Percentiles rank a stretch among this genome's conserved stretches.
phyloP scores from a whole-genome alignment of 2,113 vertebrate species.

The Arizona elegans region DNA sequence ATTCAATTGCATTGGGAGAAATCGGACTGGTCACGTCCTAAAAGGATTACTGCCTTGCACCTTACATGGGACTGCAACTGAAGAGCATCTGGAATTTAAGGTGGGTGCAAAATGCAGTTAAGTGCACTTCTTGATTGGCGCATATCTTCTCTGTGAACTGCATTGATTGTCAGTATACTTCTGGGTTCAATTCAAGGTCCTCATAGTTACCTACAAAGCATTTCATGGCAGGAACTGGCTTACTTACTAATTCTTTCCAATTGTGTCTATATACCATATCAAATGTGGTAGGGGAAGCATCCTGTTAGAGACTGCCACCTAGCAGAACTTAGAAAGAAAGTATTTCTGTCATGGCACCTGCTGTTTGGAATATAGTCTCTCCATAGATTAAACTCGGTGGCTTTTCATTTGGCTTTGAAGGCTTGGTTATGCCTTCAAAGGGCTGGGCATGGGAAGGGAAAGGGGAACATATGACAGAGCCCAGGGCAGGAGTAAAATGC shows the following conservation, averaged over 20 bases:
- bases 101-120: not conserved
- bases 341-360: not conserved
- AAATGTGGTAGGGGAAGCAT: not conserved
- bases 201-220: not conserved
- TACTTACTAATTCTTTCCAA: not conserved
- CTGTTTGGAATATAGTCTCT: not conserved
- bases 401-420: not conserved
- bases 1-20: not conserved
- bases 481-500: not conserved
- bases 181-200: not conserved
- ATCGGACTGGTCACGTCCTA: not conserved
- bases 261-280: not conserved
- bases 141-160: not conserved
- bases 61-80: not conserved
- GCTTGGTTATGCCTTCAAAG: not conserved
- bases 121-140: not conserved
- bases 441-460: not conserved
- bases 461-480: not conserved
- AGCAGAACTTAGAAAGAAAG: not conserved
- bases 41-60: not conserved
- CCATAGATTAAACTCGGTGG: not conserved
- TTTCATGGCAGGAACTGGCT: not conserved
- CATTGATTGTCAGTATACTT: not conserved
- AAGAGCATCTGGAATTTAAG: not conserved
- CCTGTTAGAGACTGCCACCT: not conserved